Percentiles rank a stretch among this genome's conserved stretches.
Evolutionary conservation across 2,113 vertebrate species (phyloP).

Genomic region (Hemibagrus wyckioides): DNA sequence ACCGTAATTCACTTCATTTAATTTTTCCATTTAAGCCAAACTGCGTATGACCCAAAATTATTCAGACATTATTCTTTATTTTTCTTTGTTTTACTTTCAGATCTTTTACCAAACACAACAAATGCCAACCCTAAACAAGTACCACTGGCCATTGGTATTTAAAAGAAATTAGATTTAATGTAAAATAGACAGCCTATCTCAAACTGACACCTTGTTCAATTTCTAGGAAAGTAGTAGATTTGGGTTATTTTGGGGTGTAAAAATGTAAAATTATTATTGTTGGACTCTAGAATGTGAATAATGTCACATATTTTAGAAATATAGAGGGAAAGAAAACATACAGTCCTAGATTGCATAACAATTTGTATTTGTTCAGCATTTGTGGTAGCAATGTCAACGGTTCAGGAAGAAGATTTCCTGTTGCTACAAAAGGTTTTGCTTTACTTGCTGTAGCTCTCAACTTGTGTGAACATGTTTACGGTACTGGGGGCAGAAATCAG

Average conservation of each 20-base stretch:
- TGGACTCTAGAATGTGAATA: not conserved
- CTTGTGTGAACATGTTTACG: not conserved
- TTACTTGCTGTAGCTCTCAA: not conserved
- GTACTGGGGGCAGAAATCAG: not conserved
- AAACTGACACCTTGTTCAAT: not conserved
- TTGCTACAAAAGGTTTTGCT: not conserved
- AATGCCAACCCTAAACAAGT: not conserved
- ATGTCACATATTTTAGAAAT: not conserved
- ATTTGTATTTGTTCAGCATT: not conserved
- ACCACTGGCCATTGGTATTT: not conserved
- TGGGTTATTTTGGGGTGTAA: not conserved
- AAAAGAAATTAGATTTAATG: not conserved
- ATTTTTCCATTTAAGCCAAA: not conserved
- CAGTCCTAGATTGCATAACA: not conserved
- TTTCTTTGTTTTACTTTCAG: not conserved
- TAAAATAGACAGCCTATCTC: not conserved
- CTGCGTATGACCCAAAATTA: not conserved
- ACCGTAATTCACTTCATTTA: not conserved
- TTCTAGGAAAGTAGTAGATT: not conserved
- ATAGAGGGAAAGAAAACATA: not conserved
- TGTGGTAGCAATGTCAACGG: not conserved
- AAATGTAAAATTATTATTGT: not conserved
- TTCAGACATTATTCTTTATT: not conserved
- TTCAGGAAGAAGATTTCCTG: not conserved
- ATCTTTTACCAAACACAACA: not conserved